phyloP scores from a whole-genome alignment of 64 coral and sea anemone species.

The Montipora foliosa region DNA sequence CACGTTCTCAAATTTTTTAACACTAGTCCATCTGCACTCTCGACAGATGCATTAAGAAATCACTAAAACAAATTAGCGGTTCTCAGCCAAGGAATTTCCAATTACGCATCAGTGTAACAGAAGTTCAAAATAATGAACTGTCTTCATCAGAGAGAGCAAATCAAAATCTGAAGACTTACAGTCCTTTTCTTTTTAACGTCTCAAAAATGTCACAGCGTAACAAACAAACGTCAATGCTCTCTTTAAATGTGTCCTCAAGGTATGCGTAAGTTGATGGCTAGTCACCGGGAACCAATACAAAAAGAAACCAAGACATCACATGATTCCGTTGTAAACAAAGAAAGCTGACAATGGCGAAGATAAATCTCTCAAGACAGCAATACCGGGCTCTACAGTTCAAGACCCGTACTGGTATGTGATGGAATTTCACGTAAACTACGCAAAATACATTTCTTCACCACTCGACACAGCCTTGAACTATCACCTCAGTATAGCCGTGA shows the following conservation, averaged over 20 bases:
- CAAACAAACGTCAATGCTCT: not conserved
- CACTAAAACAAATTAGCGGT: no score
- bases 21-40: no score
- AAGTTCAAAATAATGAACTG: no score
- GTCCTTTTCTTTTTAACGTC: no score
- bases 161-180: no score
- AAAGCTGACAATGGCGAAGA: not conserved
- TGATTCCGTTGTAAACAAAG: not conserved
- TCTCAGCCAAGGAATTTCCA: no score
- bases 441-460: not conserved
- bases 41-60: no score
- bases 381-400: not conserved
- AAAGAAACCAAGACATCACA: not conserved
- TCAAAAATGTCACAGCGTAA: not conserved
- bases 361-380: no score
- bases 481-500: not conserved
- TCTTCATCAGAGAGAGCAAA: no score
- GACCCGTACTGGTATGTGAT: not conserved
- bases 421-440: constrained; percentile 7
- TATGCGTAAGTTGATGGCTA: not conserved
- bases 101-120: no score
- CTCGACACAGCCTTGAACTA: not conserved
- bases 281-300: not conserved
- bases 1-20: no score
- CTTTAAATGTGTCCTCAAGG: not conserved